Conservation (phyloP, 2,888 invertebrate genomes). For the Zaprionus lineosus region DNA sequence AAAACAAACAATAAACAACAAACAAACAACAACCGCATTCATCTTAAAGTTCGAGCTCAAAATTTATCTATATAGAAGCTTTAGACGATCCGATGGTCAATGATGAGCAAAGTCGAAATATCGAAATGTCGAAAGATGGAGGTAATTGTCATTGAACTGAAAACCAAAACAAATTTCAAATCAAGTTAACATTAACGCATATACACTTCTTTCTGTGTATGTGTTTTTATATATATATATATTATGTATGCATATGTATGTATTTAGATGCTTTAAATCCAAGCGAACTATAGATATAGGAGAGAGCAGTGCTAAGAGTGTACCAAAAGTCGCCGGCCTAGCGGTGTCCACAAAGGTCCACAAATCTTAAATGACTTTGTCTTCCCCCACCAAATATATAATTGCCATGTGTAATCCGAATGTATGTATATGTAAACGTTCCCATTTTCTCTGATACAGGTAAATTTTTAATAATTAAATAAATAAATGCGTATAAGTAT, state of each 20-base stretch:
- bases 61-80: conserved; percentile 24
- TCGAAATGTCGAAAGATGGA: too few relatives aligned
- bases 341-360: conserved; percentile 1
- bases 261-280: conserved; percentile 21
- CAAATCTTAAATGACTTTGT: conserved; percentile 3
- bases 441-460: conserved; percentile 13
- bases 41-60: neutral
- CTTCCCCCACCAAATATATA: neutral
- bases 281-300: conserved; percentile 24
- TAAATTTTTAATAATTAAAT: conserved; percentile 18
- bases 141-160: conserved; percentile 45
- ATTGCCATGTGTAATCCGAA: conserved; percentile 22
- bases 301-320: conserved; percentile 18
- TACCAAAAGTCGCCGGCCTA: conserved; percentile 6
- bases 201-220: too few relatives aligned
- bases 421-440: conserved; percentile 25
- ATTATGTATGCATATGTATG: conserved; percentile 4
- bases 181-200: conserved; percentile 20
- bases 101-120: conserved; percentile 8
- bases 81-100: conserved; percentile 9
- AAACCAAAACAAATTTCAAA: conserved; percentile 14
- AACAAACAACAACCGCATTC: too few relatives aligned
- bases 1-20: too few relatives aligned
- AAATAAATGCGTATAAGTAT: conserved; percentile 8
- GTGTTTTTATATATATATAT: conserved; percentile 1